Percentiles rank a stretch among this genome's conserved stretches.
phyloP scores from a whole-genome alignment of 2,797 vertebrate genomes.

The Zenarchopterus dispar region DNA sequence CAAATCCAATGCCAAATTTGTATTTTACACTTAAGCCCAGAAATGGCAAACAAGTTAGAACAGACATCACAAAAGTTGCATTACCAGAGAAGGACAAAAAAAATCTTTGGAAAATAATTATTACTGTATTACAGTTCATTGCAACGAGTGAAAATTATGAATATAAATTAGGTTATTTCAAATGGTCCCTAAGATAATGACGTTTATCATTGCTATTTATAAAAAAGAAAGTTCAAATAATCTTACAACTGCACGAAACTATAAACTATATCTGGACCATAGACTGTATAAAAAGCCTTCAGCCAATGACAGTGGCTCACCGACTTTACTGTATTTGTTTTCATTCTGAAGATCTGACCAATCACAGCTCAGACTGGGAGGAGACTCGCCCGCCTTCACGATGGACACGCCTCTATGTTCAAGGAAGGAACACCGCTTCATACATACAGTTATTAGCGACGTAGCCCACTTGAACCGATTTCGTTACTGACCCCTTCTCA shows the following conservation, averaged over 20 bases:
- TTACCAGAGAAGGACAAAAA: no score
- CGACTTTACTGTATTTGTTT: constrained; percentile 68
- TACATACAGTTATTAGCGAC: constrained; percentile 82
- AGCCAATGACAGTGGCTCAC: constrained; percentile 16
- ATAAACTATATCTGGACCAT: constrained; percentile 3
- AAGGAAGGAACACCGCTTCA: constrained; percentile 79
- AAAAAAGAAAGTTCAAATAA: constrained; percentile 3
- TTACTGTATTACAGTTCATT: no score
- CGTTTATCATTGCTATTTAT: no score
- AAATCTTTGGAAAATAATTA: no score
- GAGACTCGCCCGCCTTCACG: constrained; percentile 61
- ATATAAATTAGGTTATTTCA: no score
- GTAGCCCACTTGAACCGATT: constrained; percentile 54
- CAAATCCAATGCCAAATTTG: no score
- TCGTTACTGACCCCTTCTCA: constrained; percentile 49
- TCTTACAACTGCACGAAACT: constrained; percentile 15
- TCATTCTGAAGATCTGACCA: constrained; percentile 66
- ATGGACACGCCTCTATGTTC: constrained; percentile 77
- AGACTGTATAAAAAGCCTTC: no score
- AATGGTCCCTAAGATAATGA: no score
- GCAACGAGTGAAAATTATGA: no score
- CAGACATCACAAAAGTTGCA: no score
- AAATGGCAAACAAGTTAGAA: no score
- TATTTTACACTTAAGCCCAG: no score
- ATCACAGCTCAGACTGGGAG: constrained; percentile 59